These are phyloP conservation scores for Leptobrachium leishanense DNA, from an alignment of 2,113 vertebrate species.

Conservation along the genomic window DNA sequence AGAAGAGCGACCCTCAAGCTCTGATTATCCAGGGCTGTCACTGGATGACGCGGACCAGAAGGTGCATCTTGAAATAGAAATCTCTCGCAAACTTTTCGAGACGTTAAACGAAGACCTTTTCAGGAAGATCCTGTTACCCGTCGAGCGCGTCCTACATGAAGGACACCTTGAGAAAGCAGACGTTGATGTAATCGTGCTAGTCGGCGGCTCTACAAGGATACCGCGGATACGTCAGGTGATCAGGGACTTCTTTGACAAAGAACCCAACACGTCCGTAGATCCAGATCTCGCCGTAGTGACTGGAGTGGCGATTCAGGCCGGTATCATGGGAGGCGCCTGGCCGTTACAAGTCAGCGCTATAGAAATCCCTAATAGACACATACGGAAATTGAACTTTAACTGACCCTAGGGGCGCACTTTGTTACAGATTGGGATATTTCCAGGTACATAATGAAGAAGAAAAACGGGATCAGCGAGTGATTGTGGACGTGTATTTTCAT, in stretches of 20 bases:
- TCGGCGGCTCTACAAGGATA: conserved; percentile 94
- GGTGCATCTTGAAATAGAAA: conserved; percentile 72
- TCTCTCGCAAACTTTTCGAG: conserved; percentile 86
- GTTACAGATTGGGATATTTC: not conserved
- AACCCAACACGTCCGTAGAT: conserved; percentile 92
- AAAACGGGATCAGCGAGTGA: too few species aligned
- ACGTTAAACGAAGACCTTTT: conserved; percentile 90
- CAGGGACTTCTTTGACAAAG: conserved; percentile 87
- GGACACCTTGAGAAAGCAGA: conserved; percentile 79
- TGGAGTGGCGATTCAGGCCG: conserved; percentile 91
- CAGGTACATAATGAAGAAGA: not conserved
- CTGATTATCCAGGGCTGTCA: too few species aligned
- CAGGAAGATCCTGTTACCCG: conserved; percentile 88
- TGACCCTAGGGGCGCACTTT: conserved; percentile 54
- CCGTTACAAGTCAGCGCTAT: conserved; percentile 95
- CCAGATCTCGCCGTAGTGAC: conserved; percentile 93
- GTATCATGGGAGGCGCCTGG: conserved; percentile 95
- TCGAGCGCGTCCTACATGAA: conserved; percentile 82
- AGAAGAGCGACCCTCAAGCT: not conserved
- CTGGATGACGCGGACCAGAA: conserved; percentile 47
- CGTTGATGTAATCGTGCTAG: conserved; percentile 92
- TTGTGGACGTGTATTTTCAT: too few species aligned
- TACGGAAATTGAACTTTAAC: conserved; percentile 92
- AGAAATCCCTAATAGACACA: conserved; percentile 92
- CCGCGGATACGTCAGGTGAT: conserved; percentile 88